These are phyloP conservation scores for Mesocentrotus franciscanus DNA, from an alignment of 53 echinoderm and acorn worm species.

Conservation along the genomic window DNA sequence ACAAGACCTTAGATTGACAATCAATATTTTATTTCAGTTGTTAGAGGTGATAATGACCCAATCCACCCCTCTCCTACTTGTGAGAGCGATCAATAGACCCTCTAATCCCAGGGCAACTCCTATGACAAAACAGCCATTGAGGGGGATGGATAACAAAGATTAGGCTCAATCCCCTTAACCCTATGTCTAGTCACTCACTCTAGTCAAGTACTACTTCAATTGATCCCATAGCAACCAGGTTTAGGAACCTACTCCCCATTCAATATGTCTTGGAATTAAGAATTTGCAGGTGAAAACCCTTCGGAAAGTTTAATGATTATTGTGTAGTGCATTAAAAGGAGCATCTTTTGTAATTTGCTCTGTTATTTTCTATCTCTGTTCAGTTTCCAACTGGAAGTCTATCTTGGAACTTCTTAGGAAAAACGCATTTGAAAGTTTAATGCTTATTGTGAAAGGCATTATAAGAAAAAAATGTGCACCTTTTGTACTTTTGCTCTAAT, in stretches of 20 bases:
- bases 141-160: not conserved
- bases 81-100: not conserved
- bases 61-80: not conserved
- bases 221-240: not conserved
- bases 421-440: too few species aligned
- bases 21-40: not conserved
- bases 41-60: conserved; percentile 20
- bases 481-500: too few species aligned
- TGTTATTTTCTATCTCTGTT: too few species aligned
- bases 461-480: too few species aligned
- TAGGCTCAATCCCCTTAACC: not conserved
- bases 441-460: too few species aligned
- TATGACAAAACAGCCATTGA: not conserved
- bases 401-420: too few species aligned
- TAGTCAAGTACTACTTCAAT: not conserved
- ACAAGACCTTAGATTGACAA: not conserved
- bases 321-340: too few species aligned
- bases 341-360: too few species aligned
- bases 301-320: too few species aligned
- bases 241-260: not conserved
- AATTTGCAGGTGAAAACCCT: too few species aligned
- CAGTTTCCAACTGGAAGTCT: too few species aligned
- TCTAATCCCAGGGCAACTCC: not conserved
- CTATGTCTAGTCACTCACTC: not conserved
- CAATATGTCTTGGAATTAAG: too few species aligned